Conservation (phyloP, 2,797 vertebrate genomes). For the Cuniculus paca region DNA sequence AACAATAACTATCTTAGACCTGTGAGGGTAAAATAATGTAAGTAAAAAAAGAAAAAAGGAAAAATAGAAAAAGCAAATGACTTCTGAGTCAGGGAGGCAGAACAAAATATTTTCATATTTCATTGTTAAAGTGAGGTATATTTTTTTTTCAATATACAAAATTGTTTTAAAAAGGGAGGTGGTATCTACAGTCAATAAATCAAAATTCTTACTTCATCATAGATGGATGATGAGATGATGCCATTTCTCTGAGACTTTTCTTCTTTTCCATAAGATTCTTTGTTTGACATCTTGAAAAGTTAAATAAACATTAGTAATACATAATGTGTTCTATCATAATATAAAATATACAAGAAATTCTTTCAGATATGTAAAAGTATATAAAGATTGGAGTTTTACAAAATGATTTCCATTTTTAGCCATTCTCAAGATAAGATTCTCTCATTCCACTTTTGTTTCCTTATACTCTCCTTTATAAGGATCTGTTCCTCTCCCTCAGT, state of each 20-base stretch:
- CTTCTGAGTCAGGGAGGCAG: neutral
- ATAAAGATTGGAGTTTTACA: conserved; percentile 8
- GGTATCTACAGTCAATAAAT: conserved; percentile 25
- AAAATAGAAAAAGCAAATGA: neutral
- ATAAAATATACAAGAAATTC: conserved; percentile 53
- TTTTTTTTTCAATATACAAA: conserved; percentile 52
- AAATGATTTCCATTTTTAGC: conserved; percentile 53
- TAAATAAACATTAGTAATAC: conserved; percentile 63
- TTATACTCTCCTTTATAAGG: neutral
- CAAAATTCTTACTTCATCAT: conserved; percentile 88
- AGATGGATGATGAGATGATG: conserved; percentile 80
- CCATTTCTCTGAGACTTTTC: conserved; percentile 86
- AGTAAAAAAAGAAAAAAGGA: neutral
- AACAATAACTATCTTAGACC: neutral
- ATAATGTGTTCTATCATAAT: neutral
- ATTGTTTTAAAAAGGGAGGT: neutral
- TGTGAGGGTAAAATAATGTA: conserved; percentile 50
- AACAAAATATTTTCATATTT: neutral
- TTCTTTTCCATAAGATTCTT: conserved; percentile 83
- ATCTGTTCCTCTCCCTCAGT: neutral
- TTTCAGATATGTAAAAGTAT: neutral
- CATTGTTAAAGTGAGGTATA: conserved; percentile 14
- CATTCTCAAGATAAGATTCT: neutral
- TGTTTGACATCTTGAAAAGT: conserved; percentile 89
- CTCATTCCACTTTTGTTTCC: neutral